Evolutionary conservation across 2,888 invertebrate genomes (phyloP).

Genomic region (Hyposoter dolosus): DNA sequence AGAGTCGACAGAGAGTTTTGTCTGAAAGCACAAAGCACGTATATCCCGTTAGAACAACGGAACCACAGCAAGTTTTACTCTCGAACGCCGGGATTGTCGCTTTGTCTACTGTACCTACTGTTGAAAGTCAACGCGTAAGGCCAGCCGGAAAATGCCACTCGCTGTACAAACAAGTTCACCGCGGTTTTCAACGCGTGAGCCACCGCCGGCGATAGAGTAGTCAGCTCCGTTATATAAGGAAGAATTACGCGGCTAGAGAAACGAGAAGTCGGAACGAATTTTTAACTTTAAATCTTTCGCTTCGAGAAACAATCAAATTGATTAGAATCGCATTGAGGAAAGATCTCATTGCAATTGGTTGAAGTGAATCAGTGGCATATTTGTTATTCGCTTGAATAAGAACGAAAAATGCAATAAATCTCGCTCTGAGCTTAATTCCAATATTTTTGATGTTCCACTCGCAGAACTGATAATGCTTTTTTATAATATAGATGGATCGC

Average conservation of each 20-base stretch:
- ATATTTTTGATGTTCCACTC: not conserved
- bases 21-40: constrained; percentile 34
- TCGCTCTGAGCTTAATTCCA: not conserved
- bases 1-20: constrained; percentile 27
- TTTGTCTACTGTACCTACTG: constrained; percentile 23
- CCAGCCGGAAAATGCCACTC: constrained; percentile 32
- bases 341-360: not conserved
- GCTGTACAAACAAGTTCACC: constrained; percentile 20
- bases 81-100: constrained; percentile 33
- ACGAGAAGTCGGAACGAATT: not conserved
- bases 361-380: not conserved
- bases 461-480: not conserved
- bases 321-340: not conserved
- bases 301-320: not conserved
- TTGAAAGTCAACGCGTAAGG: constrained; percentile 20
- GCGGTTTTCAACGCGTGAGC: constrained; percentile 25
- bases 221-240: not conserved
- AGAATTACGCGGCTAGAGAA: not conserved
- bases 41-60: constrained; percentile 3
- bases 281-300: not conserved
- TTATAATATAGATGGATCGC: not conserved
- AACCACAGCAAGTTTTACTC: constrained; percentile 49
- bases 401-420: not conserved
- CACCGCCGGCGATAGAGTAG: not conserved
- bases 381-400: not conserved